Conservation (phyloP, 1,140 invertebrate genomes). For the Rhagoletis zephyria region DNA sequence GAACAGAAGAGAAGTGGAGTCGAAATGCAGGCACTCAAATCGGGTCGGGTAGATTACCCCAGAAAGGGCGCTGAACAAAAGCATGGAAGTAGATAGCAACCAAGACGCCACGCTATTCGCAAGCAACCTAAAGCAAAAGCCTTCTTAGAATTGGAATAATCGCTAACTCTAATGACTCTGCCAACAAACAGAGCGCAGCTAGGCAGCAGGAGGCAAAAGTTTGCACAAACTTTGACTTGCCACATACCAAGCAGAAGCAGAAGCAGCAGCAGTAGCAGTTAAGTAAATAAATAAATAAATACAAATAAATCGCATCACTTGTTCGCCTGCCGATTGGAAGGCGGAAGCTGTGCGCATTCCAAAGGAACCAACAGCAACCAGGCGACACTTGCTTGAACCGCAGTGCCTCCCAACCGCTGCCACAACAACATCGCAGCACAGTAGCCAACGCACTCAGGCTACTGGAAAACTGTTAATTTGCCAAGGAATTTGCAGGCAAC, state of each 20-base stretch:
- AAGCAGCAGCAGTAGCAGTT: not conserved
- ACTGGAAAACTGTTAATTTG: constrained; percentile 32
- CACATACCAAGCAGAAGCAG: not conserved
- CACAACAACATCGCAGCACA: not conserved
- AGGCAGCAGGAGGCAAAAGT: not conserved
- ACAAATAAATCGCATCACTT: not conserved
- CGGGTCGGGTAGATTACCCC: too few species aligned
- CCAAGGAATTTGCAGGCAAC: constrained; percentile 12
- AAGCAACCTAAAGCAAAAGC: not conserved
- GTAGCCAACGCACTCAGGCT: not conserved
- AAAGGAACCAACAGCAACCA: not conserved
- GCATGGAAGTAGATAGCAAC: not conserved
- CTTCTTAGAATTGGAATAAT: not conserved
- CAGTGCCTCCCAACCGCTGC: not conserved
- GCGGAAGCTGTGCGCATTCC: constrained; percentile 25
- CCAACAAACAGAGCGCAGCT: not conserved
- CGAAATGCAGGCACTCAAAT: too few species aligned
- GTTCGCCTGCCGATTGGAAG: not conserved
- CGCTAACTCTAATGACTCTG: not conserved
- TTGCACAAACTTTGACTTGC: not conserved
- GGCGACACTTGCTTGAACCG: not conserved
- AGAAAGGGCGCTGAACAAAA: too few species aligned
- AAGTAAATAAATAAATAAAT: not conserved
- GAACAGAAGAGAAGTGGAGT: not conserved
- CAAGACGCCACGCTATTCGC: not conserved